phyloP scores from a whole-genome alignment of 1,140 invertebrate genomes.

The Drosophila serrata region DNA sequence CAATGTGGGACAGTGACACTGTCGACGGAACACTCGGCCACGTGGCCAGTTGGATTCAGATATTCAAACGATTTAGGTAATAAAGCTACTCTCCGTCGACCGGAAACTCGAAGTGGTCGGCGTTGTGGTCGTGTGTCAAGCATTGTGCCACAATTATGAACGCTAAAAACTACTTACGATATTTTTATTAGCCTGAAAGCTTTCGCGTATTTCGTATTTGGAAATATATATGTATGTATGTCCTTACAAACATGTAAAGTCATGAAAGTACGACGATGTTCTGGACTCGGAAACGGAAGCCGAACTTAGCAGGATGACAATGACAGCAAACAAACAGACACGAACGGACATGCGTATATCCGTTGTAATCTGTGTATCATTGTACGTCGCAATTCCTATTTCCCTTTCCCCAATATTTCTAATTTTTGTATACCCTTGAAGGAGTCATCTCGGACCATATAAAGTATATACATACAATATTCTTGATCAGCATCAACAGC shows the following conservation, averaged over 20 bases:
- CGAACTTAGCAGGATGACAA: constrained; percentile 70
- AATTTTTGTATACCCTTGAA: no score
- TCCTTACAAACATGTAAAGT: constrained; percentile 4
- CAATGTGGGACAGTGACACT: constrained; percentile 26
- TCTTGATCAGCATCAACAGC: no score
- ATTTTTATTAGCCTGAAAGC: constrained; percentile 73
- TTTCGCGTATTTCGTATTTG: constrained; percentile 2
- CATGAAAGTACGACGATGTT: constrained; percentile 7
- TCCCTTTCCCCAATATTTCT: not conserved
- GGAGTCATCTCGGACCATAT: no score
- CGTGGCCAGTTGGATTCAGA: constrained; percentile 35
- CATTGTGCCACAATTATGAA: constrained; percentile 82
- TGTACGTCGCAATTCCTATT: not conserved
- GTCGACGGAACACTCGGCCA: constrained; percentile 27
- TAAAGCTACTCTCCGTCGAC: constrained; percentile 40
- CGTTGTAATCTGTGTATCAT: constrained; percentile 17
- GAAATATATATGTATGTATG: constrained; percentile 14
- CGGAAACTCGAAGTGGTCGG: constrained; percentile 70
- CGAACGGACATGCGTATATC: constrained; percentile 46
- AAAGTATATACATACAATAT: no score
- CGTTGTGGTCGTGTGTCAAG: constrained; percentile 84
- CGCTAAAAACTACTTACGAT: constrained; percentile 82
- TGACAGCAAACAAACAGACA: constrained; percentile 63
- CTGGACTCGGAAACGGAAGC: constrained; percentile 50
- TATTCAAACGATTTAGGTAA: constrained; percentile 40